These are phyloP conservation scores for Pteronotus mesoamericanus DNA, from an alignment of 2,797 vertebrate genomes.

Conservation along the genomic window DNA sequence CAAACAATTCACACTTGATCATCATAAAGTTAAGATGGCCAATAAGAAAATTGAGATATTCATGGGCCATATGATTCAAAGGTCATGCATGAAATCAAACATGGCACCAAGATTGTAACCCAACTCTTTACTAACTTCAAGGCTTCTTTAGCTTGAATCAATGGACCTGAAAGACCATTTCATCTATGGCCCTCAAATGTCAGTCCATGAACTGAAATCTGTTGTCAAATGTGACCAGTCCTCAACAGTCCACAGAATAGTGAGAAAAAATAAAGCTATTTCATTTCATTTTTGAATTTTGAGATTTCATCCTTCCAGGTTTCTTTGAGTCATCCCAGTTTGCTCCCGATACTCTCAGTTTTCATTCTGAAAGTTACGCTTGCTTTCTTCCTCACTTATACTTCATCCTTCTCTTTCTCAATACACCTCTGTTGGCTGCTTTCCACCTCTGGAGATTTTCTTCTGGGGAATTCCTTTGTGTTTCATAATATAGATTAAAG, in stretches of 20 bases:
- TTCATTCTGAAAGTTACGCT: background rate
- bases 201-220: background rate
- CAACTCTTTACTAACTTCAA: background rate
- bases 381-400: background rate
- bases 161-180: background rate
- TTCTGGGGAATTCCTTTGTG: background rate
- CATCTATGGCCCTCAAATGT: background rate
- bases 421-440: background rate
- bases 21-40: background rate
- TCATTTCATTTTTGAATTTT: background rate
- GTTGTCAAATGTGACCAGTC: background rate
- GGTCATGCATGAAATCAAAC: background rate
- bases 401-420: background rate
- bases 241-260: background rate
- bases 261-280: background rate
- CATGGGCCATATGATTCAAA: background rate
- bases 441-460: background rate
- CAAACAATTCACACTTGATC: background rate
- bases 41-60: background rate
- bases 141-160: background rate
- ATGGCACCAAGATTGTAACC: background rate
- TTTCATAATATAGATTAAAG: background rate
- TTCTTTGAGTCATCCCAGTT: rapidly evolving
- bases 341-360: background rate
- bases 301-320: background rate